Evolutionary conservation across 2,797 vertebrate genomes (phyloP).

Genomic region (Notoglanidium macrostoma): DNA sequence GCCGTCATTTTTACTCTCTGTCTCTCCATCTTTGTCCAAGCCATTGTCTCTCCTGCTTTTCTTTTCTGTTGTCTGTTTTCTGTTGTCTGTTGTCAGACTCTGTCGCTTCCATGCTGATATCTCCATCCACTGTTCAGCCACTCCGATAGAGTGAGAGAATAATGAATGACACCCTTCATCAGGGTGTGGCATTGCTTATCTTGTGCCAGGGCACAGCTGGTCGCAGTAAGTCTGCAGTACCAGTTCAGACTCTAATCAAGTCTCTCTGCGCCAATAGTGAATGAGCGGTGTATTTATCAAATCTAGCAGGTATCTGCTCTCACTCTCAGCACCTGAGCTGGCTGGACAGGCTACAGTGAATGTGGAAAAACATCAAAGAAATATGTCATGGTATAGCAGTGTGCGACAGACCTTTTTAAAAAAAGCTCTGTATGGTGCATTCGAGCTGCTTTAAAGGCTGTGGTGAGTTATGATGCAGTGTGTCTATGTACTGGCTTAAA

Average conservation of each 20-base stretch:
- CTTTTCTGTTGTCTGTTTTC: conserved; percentile 18
- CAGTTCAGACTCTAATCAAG: conserved; percentile 15
- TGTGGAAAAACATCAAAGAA: conserved; percentile 9
- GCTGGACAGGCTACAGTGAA: neutral
- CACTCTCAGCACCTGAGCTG: neutral
- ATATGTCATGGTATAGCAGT: neutral
- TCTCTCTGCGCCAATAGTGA: neutral
- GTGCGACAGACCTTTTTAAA: neutral
- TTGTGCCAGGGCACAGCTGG: conserved; percentile 23
- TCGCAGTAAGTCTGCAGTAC: neutral
- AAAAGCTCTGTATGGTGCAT: neutral
- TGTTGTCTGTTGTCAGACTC: conserved; percentile 17
- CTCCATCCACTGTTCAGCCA: conserved; percentile 9
- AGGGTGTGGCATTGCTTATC: conserved; percentile 10
- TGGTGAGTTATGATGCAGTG: neutral
- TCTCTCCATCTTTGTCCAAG: conserved; percentile 41
- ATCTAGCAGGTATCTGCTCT: neutral
- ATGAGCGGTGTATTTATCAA: conserved; percentile 6
- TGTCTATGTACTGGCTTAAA: neutral
- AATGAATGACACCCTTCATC: conserved; percentile 27
- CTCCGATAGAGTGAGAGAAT: conserved; percentile 10
- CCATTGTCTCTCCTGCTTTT: conserved; percentile 18
- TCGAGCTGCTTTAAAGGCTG: neutral
- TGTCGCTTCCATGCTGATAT: conserved; percentile 24
- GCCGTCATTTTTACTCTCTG: conserved; percentile 38